Evolutionary conservation across 2,888 invertebrate species (phyloP).

Genomic region (Fissipunctia ypsillon): DNA sequence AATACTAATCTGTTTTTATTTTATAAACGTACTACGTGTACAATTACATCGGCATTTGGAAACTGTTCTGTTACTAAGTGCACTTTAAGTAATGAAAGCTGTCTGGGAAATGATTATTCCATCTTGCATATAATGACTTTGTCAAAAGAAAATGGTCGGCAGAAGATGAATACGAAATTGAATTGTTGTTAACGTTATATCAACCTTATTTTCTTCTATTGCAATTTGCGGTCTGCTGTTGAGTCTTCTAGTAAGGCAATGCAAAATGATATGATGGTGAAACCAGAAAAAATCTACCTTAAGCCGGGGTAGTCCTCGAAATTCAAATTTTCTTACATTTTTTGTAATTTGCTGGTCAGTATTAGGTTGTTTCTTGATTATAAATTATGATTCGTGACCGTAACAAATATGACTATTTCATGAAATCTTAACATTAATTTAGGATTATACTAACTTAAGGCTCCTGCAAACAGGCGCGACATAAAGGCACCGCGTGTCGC

Average conservation of each 20-base stretch:
- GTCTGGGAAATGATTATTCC: conserved; percentile 12
- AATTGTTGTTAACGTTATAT: conserved; percentile 1
- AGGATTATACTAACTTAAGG: too few species aligned
- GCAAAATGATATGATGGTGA: neutral
- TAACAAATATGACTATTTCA: too few species aligned
- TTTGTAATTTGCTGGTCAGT: too few species aligned
- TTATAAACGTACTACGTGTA: neutral
- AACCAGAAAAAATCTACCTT: neutral
- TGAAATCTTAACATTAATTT: too few species aligned
- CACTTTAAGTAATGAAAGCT: conserved; percentile 37
- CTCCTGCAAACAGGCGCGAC: too few species aligned
- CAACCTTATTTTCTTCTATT: neutral
- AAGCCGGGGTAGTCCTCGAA: too few species aligned
- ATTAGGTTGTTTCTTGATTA: too few species aligned
- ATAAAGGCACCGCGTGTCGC: too few species aligned
- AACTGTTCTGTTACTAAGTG: conserved; percentile 19
- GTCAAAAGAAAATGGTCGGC: conserved; percentile 3
- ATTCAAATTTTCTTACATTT: too few species aligned
- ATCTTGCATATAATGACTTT: conserved; percentile 8
- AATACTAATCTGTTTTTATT: conserved; percentile 1
- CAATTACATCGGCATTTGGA: conserved; percentile 11
- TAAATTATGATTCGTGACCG: too few species aligned
- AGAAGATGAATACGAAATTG: neutral
- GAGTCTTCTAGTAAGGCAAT: neutral
- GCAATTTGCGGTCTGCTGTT: neutral